Percentiles rank a stretch among this genome's conserved stretches.
phyloP scores from a whole-genome alignment of 2,797 vertebrate species.

The Discoglossus pictus region DNA sequence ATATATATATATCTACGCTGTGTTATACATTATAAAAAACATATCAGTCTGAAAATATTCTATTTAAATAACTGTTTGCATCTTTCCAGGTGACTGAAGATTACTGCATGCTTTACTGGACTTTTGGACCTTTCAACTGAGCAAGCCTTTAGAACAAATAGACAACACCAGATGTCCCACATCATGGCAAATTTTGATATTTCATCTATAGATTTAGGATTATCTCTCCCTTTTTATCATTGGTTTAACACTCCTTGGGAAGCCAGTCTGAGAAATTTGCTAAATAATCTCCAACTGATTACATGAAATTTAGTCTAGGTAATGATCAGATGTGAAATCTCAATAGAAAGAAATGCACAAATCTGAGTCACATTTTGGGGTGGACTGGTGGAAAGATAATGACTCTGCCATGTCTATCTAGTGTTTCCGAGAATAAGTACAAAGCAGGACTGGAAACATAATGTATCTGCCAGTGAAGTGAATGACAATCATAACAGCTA shows the following conservation, averaged over 20 bases:
- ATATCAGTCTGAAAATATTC: no score
- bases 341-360: no score
- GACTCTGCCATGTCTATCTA: no score
- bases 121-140: background rate
- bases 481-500: no score
- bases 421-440: no score
- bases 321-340: no score
- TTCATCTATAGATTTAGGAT: background rate
- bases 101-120: background rate
- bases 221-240: background rate
- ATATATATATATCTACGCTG: no score
- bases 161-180: background rate
- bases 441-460: no score
- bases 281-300: conserved; percentile 33
- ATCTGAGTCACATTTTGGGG: no score
- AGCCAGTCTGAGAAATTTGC: conserved; percentile 22
- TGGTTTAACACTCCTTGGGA: conserved; percentile 10
- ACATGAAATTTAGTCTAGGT: conserved; percentile 32
- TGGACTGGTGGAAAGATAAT: no score
- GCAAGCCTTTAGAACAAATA: background rate
- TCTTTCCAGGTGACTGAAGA: conserved; percentile 19
- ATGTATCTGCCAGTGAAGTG: no score
- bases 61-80: background rate
- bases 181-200: background rate
- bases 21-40: no score